phyloP scores from a whole-genome alignment of 1,140 invertebrate genomes.

The Trichomalopsis sarcophagae region DNA sequence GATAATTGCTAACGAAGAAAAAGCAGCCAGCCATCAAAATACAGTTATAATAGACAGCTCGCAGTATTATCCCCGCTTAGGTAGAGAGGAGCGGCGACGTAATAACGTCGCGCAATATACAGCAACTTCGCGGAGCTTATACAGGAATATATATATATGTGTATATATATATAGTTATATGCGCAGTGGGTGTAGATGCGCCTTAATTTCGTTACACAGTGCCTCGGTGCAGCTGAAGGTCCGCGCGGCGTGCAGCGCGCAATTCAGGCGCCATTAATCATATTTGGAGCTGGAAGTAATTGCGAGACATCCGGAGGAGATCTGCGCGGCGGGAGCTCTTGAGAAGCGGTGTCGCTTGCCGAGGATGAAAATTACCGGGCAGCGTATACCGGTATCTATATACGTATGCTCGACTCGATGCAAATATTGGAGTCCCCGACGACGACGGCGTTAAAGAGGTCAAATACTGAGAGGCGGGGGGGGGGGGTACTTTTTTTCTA shows the following conservation, averaged over 20 bases:
- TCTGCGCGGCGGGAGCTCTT: not conserved
- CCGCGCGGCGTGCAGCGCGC: conserved; percentile 34
- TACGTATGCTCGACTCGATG: not conserved
- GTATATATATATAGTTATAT: not conserved
- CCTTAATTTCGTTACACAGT: not conserved
- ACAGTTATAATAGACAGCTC: not conserved
- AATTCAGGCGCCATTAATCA: conserved; percentile 56
- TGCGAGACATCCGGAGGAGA: not conserved
- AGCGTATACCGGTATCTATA: not conserved
- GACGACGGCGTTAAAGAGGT: no score
- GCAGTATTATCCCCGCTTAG: not conserved
- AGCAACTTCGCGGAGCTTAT: not conserved
- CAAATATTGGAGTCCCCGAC: not conserved
- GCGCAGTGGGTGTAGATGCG: not conserved
- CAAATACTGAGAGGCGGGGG: no score
- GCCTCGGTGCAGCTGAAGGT: not conserved
- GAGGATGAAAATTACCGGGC: not conserved
- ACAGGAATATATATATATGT: not conserved
- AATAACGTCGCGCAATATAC: not conserved
- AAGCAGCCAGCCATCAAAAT: not conserved
- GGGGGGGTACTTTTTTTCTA: no score
- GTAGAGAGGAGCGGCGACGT: not conserved
- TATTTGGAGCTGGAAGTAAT: conserved; percentile 49
- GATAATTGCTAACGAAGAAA: not conserved
- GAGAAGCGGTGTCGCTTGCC: not conserved